A percentile compares a stretch with the other conserved stretches of the same genome.
Evolutionary conservation across 2,888 invertebrate genomes (phyloP).

Genomic region (Gryllus longicercus): DNA sequence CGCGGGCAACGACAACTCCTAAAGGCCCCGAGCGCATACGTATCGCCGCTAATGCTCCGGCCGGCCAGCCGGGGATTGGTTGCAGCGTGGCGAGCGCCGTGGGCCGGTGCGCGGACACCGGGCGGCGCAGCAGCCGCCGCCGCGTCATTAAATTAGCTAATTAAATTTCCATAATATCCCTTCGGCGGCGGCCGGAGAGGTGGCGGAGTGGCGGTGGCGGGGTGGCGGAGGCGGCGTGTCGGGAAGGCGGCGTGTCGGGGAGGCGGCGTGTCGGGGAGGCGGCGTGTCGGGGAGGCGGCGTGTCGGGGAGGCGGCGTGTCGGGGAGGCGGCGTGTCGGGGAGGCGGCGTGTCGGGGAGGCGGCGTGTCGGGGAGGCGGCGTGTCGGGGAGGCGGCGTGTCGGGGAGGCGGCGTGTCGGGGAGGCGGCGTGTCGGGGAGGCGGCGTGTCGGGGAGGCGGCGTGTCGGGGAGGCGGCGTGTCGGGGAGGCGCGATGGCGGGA

Average conservation of each 20-base stretch:
- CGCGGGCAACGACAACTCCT: background rate
- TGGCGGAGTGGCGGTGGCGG: background rate
- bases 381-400: background rate
- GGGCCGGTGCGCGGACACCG: background rate
- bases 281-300: background rate
- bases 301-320: too few relatives aligned
- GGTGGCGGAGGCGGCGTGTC: too few relatives aligned
- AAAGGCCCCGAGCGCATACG: too few relatives aligned
- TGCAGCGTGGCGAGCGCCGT: background rate
- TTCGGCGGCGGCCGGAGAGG: background rate
- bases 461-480: background rate
- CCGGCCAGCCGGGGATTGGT: too few relatives aligned
- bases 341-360: too few relatives aligned
- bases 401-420: background rate
- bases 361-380: background rate
- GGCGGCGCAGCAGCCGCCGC: background rate
- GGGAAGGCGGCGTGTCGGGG: too few relatives aligned
- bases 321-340: background rate
- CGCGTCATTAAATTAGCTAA: conserved; percentile 5
- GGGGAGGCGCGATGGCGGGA: background rate
- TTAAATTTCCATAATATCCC: background rate
- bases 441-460: too few relatives aligned
- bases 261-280: background rate
- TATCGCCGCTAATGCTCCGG: too few relatives aligned
- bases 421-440: background rate